Evolutionary conservation across 2,797 vertebrate species (phyloP).

Genomic region (Melanotaenia maccullochi): DNA sequence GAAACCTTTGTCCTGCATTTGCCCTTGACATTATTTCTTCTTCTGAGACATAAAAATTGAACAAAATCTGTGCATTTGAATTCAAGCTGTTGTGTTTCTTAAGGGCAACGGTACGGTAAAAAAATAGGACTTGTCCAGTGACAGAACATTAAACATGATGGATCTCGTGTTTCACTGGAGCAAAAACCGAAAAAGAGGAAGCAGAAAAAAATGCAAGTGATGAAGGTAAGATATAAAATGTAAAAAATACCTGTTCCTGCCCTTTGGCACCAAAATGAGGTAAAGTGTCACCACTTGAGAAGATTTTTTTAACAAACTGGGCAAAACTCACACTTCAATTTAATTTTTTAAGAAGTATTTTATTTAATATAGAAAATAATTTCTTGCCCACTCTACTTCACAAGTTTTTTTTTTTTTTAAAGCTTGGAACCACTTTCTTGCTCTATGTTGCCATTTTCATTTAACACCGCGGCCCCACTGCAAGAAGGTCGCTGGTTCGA

Average conservation of each 20-base stretch:
- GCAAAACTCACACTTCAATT: background rate
- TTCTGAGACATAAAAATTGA: constrained; percentile 13
- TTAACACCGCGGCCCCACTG: too few species aligned
- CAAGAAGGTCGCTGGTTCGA: too few species aligned
- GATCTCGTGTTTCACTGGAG: constrained; percentile 37
- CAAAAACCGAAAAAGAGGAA: constrained; percentile 32
- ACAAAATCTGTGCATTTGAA: constrained; percentile 8
- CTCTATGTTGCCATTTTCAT: too few species aligned
- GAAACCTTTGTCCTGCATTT: constrained; percentile 37
- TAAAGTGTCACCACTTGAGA: background rate
- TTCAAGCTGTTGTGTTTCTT: constrained; percentile 6
- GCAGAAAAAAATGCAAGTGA: constrained; percentile 6
- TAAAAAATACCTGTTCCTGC: too few species aligned
- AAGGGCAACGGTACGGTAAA: constrained; percentile 32
- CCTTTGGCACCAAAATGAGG: background rate
- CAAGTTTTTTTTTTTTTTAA: too few species aligned
- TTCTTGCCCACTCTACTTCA: background rate
- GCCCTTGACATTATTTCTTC: constrained; percentile 34
- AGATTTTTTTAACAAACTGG: background rate
- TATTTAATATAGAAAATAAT: background rate
- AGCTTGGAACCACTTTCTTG: too few species aligned
- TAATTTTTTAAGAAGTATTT: background rate
- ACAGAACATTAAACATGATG: constrained; percentile 52
- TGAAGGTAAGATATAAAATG: background rate
- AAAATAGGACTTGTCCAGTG: constrained; percentile 41